Percentiles rank a stretch among this genome's conserved stretches.
Evolutionary conservation across 2,113 vertebrate species (phyloP).

Genomic region (Ceyx melanurus): DNA sequence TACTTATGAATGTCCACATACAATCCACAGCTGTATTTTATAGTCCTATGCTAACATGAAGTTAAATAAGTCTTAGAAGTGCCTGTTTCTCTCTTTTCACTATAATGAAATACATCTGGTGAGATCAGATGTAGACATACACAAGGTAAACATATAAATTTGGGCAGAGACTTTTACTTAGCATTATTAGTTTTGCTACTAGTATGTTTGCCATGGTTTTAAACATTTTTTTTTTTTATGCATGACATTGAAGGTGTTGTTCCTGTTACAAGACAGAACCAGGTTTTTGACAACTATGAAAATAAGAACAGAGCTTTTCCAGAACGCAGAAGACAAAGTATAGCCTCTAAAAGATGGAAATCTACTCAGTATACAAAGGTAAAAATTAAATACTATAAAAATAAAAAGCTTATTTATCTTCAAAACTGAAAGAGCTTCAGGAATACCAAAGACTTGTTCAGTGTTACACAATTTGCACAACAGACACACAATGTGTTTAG

Average conservation of each 20-base stretch:
- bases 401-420: neutral
- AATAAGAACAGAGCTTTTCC: constrained; percentile 63
- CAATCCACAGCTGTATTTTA: neutral
- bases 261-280: constrained; percentile 67
- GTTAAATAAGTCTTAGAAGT: neutral
- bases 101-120: neutral
- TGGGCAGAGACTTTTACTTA: neutral
- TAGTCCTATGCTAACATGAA: neutral
- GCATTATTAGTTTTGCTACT: neutral
- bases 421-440: neutral
- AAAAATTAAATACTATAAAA: constrained; percentile 41
- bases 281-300: constrained; percentile 44
- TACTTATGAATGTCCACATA: neutral
- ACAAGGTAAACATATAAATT: neutral
- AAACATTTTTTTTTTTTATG: neutral
- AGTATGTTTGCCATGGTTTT: neutral
- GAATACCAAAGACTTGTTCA: neutral
- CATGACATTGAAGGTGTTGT: constrained; percentile 59
- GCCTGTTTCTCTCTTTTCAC: neutral
- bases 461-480: neutral
- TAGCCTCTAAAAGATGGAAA: constrained; percentile 62
- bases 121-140: neutral
- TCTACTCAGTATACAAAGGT: constrained; percentile 74
- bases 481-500: neutral
- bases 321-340: constrained; percentile 71